Conservation (phyloP, 1,140 invertebrate genomes). For the Lysiphlebus fabarum region DNA sequence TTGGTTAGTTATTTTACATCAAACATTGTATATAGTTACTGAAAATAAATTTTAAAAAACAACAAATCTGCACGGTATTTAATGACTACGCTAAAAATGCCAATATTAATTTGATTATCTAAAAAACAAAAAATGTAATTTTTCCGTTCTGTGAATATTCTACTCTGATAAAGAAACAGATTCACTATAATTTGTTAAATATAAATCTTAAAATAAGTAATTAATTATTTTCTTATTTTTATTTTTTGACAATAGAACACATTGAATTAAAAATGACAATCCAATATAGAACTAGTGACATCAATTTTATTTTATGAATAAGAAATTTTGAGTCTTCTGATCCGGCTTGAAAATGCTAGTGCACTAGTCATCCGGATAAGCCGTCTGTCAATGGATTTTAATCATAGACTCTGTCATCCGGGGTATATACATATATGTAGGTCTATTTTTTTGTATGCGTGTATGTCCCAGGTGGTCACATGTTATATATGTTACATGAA, state of each 20-base stretch:
- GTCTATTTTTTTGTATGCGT: background rate
- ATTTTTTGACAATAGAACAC: too few relatives aligned
- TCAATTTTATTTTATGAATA: background rate
- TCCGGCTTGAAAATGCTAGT: conserved; percentile 15
- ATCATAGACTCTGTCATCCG: conserved; percentile 33
- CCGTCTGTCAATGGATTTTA: conserved; percentile 39
- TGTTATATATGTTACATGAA: too few relatives aligned
- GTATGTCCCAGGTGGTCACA: too few relatives aligned
- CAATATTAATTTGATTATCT: too few relatives aligned
- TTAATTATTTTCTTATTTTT: too few relatives aligned
- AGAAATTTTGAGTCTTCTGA: conserved; percentile 4
- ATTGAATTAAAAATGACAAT: too few relatives aligned
- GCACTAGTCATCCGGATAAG: conserved; percentile 27
- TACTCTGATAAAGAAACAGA: too few relatives aligned
- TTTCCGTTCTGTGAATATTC: too few relatives aligned
- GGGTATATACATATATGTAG: conserved; percentile 11
- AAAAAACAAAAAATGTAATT: too few relatives aligned
- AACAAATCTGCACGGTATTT: conserved; percentile 5
- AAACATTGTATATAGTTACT: conserved; percentile 20
- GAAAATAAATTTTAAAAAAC: too few relatives aligned
- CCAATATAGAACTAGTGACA: background rate
- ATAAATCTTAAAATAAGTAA: too few relatives aligned
- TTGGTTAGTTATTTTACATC: conserved; percentile 14
- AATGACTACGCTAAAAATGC: conserved; percentile 30
- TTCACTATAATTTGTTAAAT: too few relatives aligned